A percentile compares a stretch with the other conserved stretches of the same genome.
phyloP scores from a whole-genome alignment of 2,888 invertebrate species.

The Stenolophus ochropezus region DNA sequence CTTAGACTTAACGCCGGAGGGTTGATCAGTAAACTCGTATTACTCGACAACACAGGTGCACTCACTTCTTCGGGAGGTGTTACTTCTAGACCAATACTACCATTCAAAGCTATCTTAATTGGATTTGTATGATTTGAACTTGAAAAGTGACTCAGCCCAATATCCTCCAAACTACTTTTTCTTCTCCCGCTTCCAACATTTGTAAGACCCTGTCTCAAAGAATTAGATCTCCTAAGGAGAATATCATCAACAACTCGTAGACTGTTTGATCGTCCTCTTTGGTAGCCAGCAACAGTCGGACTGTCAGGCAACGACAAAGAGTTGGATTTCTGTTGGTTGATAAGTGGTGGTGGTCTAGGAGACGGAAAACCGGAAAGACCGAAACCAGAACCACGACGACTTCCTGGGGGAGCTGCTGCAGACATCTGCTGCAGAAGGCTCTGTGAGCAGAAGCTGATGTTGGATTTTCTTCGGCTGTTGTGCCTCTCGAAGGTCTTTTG shows the following conservation, averaged over 20 bases:
- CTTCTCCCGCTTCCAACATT: slow-evolving; percentile 77
- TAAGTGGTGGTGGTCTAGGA: slow-evolving; percentile 83
- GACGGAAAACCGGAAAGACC: slow-evolving; percentile 79
- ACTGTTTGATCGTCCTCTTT: slow-evolving; percentile 89
- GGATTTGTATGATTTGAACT: slow-evolving; percentile 83
- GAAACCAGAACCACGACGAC: slow-evolving; percentile 82
- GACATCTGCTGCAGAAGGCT: slow-evolving; percentile 81
- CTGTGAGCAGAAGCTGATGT: slow-evolving; percentile 92
- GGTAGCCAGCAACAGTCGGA: slow-evolving; percentile 86
- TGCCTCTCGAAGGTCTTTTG: slow-evolving; percentile 96
- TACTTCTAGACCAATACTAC: slow-evolving; percentile 88
- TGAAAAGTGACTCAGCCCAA: slow-evolving; percentile 88
- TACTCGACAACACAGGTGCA: slow-evolving; percentile 74
- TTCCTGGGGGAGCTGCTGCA: slow-evolving; percentile 75
- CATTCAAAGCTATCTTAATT: slow-evolving; percentile 89
- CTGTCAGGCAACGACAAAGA: slow-evolving; percentile 92
- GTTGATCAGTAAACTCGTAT: slow-evolving; percentile 75
- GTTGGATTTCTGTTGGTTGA: slow-evolving; percentile 90
- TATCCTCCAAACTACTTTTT: slow-evolving; percentile 90
- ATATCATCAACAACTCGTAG: slow-evolving; percentile 91
- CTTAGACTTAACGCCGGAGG: slow-evolving; percentile 70
- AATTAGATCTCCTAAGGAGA: slow-evolving; percentile 87
- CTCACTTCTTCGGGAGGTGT: slow-evolving; percentile 77
- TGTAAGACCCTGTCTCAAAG: slow-evolving; percentile 87
- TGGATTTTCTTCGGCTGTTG: slow-evolving; percentile 92